Percentiles rank a stretch among this genome's conserved stretches.
Evolutionary conservation across 2,113 vertebrate species (phyloP).

Genomic region (Apeltes quadracus): DNA sequence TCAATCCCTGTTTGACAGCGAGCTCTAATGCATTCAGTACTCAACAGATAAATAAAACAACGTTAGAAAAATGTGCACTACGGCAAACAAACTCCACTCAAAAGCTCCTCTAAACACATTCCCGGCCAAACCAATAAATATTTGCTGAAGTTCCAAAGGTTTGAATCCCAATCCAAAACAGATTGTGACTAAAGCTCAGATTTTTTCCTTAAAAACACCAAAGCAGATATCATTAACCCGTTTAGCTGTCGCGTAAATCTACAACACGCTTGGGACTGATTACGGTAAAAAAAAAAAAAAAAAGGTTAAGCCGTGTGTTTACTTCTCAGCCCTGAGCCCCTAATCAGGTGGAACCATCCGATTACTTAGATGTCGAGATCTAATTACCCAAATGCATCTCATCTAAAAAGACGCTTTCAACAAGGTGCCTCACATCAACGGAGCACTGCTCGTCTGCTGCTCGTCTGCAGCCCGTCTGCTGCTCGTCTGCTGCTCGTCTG

Average conservation of each 20-base stretch:
- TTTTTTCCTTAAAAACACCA: slow-evolving; percentile 5
- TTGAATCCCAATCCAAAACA: slow-evolving; percentile 10
- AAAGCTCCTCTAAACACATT: slow-evolving; percentile 6
- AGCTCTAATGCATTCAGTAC: neutral
- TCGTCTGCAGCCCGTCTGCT: too few relatives aligned
- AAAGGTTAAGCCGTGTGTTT: slow-evolving; percentile 43
- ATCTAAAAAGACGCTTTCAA: slow-evolving; percentile 24
- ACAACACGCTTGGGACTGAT: slow-evolving; percentile 7
- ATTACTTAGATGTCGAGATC: slow-evolving; percentile 51
- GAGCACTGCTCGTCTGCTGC: too few relatives aligned
- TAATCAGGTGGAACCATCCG: slow-evolving; percentile 46
- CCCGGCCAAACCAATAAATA: neutral
- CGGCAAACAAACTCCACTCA: slow-evolving; percentile 4
- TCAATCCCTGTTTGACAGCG: neutral
- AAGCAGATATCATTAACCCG: slow-evolving; percentile 3
- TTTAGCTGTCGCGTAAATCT: slow-evolving; percentile 14
- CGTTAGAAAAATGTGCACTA: too few relatives aligned
- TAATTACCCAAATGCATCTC: slow-evolving; percentile 42
- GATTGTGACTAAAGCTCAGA: slow-evolving; percentile 2
- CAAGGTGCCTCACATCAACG: too few relatives aligned
- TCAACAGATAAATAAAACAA: neutral
- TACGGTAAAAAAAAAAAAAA: neutral
- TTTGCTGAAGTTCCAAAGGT: slow-evolving; percentile 7
- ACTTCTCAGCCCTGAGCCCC: slow-evolving; percentile 43
- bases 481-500: too few relatives aligned